Conservation (phyloP, 2,888 invertebrate species). For the Sialis lutaria region DNA sequence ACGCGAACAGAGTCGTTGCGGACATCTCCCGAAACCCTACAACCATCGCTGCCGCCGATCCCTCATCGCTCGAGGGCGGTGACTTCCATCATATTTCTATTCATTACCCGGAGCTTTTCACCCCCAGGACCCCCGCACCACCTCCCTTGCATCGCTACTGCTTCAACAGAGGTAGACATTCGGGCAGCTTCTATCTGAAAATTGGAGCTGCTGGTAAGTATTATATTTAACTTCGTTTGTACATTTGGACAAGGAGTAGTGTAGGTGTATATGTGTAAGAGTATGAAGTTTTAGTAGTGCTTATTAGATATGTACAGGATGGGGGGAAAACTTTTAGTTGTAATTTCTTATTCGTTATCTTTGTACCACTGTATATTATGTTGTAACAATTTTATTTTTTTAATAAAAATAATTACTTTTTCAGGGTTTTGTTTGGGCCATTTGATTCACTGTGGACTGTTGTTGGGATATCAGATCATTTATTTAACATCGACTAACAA, state of each 20-base stretch:
- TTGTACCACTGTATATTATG: background rate
- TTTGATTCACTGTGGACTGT: slow-evolving; percentile 53
- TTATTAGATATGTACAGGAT: no score
- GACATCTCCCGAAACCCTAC: slow-evolving; percentile 8
- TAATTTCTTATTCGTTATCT: background rate
- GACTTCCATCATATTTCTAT: slow-evolving; percentile 18
- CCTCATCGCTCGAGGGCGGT: slow-evolving; percentile 7
- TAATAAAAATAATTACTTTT: slow-evolving; percentile 10
- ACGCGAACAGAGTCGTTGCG: slow-evolving; percentile 27
- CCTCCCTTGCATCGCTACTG: slow-evolving; percentile 38
- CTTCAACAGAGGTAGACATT: slow-evolving; percentile 49
- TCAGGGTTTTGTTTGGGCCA: slow-evolving; percentile 64
- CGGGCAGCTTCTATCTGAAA: slow-evolving; percentile 57
- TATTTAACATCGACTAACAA: slow-evolving; percentile 33
- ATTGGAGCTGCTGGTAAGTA: slow-evolving; percentile 48
- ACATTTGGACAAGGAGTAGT: no score
- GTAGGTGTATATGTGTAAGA: no score
- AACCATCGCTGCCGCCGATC: background rate
- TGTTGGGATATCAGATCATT: slow-evolving; percentile 49
- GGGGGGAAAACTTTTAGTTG: no score
- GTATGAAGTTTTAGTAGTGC: no score
- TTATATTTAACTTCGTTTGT: background rate
- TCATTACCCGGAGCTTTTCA: slow-evolving; percentile 22
- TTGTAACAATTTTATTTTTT: background rate
- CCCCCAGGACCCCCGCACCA: slow-evolving; percentile 14